These are phyloP conservation scores for Acrocephalus kingi DNA, from an alignment of 2,113 vertebrate genomes.

Conservation along the genomic window DNA sequence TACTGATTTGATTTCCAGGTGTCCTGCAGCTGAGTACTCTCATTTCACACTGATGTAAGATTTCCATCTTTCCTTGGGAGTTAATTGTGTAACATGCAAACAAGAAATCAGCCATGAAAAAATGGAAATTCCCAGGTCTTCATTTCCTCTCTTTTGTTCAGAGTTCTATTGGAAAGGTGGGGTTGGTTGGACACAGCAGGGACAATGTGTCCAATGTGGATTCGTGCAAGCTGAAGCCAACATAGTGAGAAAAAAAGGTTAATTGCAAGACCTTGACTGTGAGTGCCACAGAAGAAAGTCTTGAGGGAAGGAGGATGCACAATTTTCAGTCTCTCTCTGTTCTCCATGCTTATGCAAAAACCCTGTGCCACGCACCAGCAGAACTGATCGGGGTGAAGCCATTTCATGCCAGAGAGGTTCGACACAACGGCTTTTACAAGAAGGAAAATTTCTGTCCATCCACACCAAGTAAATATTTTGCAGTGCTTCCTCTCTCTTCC, in stretches of 20 bases:
- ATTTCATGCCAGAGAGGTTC: not conserved
- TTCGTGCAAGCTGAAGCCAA: not conserved
- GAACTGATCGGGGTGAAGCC: not conserved
- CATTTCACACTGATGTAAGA: not conserved
- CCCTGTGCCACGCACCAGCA: not conserved
- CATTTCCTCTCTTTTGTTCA: not conserved
- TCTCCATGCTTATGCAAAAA: not conserved
- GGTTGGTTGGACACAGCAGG: not conserved
- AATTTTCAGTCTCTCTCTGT: not conserved
- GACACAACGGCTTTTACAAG: not conserved
- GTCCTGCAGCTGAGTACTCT: not conserved
- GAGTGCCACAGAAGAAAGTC: not conserved
- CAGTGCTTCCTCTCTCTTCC: not conserved
- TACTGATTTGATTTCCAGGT: constrained; percentile 39
- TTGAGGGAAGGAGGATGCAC: not conserved
- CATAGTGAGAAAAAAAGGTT: not conserved
- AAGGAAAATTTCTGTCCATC: not conserved
- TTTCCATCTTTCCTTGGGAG: constrained; percentile 5
- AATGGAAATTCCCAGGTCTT: not conserved
- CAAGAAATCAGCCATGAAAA: not conserved
- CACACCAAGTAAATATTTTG: not conserved
- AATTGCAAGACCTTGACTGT: not conserved
- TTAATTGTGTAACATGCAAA: not conserved
- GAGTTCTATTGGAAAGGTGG: not conserved
- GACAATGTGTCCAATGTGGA: not conserved